Evolutionary conservation across 2,888 invertebrate genomes (phyloP), one percentile per base, ranked within the genome.

Genomic region (Drosophila crucigera): DNA sequence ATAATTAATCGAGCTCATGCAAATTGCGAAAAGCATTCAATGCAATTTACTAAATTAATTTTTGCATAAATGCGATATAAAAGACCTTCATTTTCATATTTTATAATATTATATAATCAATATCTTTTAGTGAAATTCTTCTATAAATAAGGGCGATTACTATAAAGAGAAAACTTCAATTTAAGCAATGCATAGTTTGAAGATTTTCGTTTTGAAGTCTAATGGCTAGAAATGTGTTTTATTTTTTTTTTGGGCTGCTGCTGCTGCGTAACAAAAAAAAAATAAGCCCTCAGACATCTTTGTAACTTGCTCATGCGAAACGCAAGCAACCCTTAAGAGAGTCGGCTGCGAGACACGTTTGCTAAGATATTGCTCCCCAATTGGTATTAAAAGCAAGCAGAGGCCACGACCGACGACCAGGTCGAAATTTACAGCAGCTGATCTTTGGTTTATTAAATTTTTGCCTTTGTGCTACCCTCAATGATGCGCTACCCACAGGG

Each of bases 381-480:
- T 73, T 73, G 80, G 78, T 71, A 84, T 87, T 73, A 84, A 76
- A 65, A 69, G 59, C 60, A 56, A 56, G 47, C 16, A 47, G 28
- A 16, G 47, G 25, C 25, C 63, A 35, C 9, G n/a, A 56, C 55
- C 61, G 61, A 62, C 64, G 61, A 60, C 62, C 52, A 68, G 52
- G 59, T 49, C 56, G 53, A 75, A 89, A 86, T 79, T 83, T 82
- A 82, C 87, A 89, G 63, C 87, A 75, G 74, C 88, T 84, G 90
- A 85, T 85, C 85, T 87, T 73, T 69, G 83, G 59, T 75, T 89
- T 89, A 85, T 85, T 85, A 80, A 84, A 84, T 87, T 68, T 71
- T 61, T 70, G 50, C 56, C 16, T 28, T 9, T 59, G 67, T 56
- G 58, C 75, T 68, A 83, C 86, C 84, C 89, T 88, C 67, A 47